Conservation (phyloP, 2,888 invertebrate genomes). For the Iphiclides podalirius region DNA sequence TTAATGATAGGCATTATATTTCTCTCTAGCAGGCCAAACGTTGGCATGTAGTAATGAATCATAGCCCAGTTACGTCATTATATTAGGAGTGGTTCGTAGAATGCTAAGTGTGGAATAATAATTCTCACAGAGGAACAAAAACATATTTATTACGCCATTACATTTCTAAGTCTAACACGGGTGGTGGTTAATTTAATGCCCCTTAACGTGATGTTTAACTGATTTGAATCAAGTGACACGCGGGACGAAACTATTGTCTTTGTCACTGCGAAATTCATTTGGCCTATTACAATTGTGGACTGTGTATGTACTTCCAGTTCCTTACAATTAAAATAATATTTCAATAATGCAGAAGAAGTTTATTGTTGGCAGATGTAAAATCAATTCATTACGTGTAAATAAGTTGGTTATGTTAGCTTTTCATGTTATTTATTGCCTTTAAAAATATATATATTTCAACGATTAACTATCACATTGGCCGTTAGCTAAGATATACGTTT, state of each 20-base stretch:
- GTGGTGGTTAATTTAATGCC: conserved; percentile 17
- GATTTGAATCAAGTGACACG: conserved; percentile 12
- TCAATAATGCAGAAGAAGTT: too few species aligned
- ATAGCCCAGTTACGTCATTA: conserved; percentile 22
- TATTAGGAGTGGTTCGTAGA: conserved; percentile 18
- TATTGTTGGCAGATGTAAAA: too few species aligned
- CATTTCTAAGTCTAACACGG: conserved; percentile 10
- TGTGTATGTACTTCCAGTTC: background rate
- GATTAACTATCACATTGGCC: too few species aligned
- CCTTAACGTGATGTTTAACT: conserved; percentile 18
- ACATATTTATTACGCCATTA: conserved; percentile 21
- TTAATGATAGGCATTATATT: conserved; percentile 12
- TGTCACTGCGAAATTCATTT: conserved; percentile 3
- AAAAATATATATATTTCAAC: too few species aligned
- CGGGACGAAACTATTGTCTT: conserved; percentile 15
- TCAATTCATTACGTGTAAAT: too few species aligned
- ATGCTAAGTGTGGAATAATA: conserved; percentile 16
- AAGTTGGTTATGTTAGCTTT: too few species aligned
- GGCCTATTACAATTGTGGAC: conserved; percentile 1
- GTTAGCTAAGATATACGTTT: too few species aligned
- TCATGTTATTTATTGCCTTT: background rate
- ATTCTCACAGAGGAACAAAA: conserved; percentile 14
- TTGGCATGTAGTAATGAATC: conserved; percentile 19
- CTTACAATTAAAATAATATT: too few species aligned
- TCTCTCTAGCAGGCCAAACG: conserved; percentile 2